Base-by-base conservation (phyloP, 2,113 vertebrate genomes). In the Capreolus pygargus region DNA sequence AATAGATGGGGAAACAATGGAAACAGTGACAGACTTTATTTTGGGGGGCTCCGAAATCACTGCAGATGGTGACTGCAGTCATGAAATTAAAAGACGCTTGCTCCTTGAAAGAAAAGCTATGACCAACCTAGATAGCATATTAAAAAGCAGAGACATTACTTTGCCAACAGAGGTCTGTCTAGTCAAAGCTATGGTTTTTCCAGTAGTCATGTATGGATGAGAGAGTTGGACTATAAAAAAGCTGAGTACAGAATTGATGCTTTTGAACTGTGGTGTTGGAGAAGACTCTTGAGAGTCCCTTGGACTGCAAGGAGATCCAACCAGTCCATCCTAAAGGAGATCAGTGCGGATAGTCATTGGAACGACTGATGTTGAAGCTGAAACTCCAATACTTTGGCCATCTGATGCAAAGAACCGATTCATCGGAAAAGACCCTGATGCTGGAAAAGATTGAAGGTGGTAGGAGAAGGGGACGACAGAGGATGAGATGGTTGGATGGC, bases 391-490 rank as follows among this genome's bases (percentile, higher is more conserved):
- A 36, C 67, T 39, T 10, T 70, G 67, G n/a, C 67, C 67, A 70
- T 5, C 19, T 70, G 19, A 39, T 39, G n/a, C 0, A 0, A 70
- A 70, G 64, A 36, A 70, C 67, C 4, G 1, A 58, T 11, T 58
- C 25, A 58, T 5, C 5, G 25, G 17, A 36, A 70, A 70, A 70
- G 67, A 70, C n/a, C n/a, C n/a, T 23, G 67, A 70, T 39, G 67
- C 67, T 70, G 67, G 67, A 5, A 70, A 67, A 39, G n/a, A 39
- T 1, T 39, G n/a, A 39, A 23, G 67, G 19, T 0, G 1, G 67
- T n/a, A n/a, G 1, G 7, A 70, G 10, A 70, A 70, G n/a, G 10
- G n/a, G 10, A 23, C 0, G 0, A 70, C n/a, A 70, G 67, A 70
- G 67, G n/a, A 70, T 70, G n/a, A 39, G n/a, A 70, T 23, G 67